Evolutionary conservation across 2,797 vertebrate species (phyloP).

Genomic region (Pelobates cultripes): DNA sequence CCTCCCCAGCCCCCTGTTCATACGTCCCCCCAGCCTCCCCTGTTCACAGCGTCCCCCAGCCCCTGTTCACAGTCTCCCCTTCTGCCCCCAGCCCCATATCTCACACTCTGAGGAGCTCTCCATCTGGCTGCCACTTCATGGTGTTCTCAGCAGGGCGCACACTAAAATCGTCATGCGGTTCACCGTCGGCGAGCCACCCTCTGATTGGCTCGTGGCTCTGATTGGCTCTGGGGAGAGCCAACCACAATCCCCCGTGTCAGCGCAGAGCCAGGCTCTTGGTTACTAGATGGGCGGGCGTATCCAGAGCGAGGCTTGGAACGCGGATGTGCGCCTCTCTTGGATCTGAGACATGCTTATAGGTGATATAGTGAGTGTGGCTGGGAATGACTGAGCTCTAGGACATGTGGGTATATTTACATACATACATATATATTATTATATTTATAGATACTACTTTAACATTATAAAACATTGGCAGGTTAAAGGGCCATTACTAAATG

Average conservation of each 20-base stretch:
- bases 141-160: neutral
- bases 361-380: neutral
- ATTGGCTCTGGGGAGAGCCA: neutral
- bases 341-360: too few relatives aligned
- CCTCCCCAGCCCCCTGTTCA: too few relatives aligned
- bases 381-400: neutral
- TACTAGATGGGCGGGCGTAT: neutral
- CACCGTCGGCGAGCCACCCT: neutral
- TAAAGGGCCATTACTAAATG: too few relatives aligned
- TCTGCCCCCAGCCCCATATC: neutral
- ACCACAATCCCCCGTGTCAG: neutral
- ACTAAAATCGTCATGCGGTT: neutral
- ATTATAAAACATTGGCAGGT: too few relatives aligned
- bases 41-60: too few relatives aligned
- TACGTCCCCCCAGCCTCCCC: too few relatives aligned
- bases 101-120: neutral
- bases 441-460: too few relatives aligned
- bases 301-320: conserved; percentile 32
- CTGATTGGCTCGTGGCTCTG: neutral
- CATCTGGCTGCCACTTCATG: conserved; percentile 12
- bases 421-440: too few relatives aligned
- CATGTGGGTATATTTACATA: too few relatives aligned
- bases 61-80: too few relatives aligned
- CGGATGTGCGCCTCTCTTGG: neutral
- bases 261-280: too few relatives aligned